Percentiles rank a stretch among this genome's conserved stretches.
Conservation (phyloP, 2,113 vertebrate species). For the Malurus melanocephalus region DNA sequence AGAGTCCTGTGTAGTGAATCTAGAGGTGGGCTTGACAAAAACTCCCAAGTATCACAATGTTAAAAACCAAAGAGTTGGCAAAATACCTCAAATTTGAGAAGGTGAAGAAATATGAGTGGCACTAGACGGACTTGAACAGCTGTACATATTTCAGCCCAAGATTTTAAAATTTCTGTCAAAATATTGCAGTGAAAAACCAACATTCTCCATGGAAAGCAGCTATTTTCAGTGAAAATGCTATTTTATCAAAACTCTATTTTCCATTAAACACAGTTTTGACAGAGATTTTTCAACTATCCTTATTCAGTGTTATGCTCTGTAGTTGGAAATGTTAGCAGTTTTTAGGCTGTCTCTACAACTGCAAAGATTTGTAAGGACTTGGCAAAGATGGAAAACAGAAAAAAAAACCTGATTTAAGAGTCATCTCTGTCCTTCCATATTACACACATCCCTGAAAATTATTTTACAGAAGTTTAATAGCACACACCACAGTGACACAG, state of each 20-base stretch:
- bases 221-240: conserved; percentile 48
- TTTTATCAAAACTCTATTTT: conserved; percentile 58
- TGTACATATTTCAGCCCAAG: conserved; percentile 48
- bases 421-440: not conserved
- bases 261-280: conserved; percentile 60
- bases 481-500: not conserved
- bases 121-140: conserved; percentile 52
- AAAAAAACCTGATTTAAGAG: not conserved
- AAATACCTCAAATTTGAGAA: conserved; percentile 22
- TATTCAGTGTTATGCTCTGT: conserved; percentile 55
- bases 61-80: conserved; percentile 27
- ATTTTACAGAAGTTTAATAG: not conserved
- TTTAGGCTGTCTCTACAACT: conserved; percentile 57
- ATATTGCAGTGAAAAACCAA: conserved; percentile 43
- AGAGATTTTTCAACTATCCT: conserved; percentile 44
- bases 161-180: conserved; percentile 53
- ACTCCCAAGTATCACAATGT: not conserved
- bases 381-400: conserved; percentile 15
- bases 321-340: conserved; percentile 47
- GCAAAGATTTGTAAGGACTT: conserved; percentile 41
- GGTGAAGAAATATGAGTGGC: conserved; percentile 48
- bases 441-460: not conserved
- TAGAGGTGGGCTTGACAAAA: conserved; percentile 13
- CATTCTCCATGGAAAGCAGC: conserved; percentile 30
- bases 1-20: not conserved